These are phyloP conservation scores for Arrhopalites spinosus DNA, from an alignment of 2,888 invertebrate species.

Conservation along the genomic window DNA sequence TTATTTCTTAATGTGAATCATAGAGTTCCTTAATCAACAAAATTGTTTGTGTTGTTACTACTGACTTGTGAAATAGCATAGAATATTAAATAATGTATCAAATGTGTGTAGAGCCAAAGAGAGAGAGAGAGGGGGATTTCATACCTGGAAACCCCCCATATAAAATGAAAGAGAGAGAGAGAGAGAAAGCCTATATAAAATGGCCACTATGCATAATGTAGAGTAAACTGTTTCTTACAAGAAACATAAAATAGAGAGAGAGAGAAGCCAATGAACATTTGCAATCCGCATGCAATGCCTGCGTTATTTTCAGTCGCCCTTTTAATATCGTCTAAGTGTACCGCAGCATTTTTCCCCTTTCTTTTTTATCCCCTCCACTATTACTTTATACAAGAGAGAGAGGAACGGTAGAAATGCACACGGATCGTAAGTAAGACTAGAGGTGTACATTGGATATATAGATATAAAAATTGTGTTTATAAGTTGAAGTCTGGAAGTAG, in stretches of 20 bases:
- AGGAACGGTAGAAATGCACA: neutral
- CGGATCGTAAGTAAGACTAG: too few relatives aligned
- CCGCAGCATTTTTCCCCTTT: constrained; percentile 1
- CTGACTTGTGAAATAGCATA: constrained; percentile 4
- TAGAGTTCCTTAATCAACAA: constrained; percentile 30
- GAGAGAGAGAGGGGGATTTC: neutral
- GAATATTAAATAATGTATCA: constrained; percentile 12
- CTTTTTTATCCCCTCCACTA: constrained; percentile 9
- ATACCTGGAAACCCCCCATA: neutral
- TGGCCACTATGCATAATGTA: constrained; percentile 17
- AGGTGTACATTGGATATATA: too few relatives aligned
- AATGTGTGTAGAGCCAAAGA: neutral
- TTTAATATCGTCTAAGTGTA: constrained; percentile 30
- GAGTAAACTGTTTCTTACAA: neutral
- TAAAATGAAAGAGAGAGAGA: neutral
- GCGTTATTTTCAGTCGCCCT: constrained; percentile 24
- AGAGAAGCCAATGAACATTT: constrained; percentile 29
- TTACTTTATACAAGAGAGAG: neutral
- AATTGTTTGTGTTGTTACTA: constrained; percentile 28
- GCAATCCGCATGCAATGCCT: constrained; percentile 31
- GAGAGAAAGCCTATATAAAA: constrained; percentile 1
- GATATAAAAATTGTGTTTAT: too few relatives aligned
- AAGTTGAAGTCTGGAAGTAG: too few relatives aligned
- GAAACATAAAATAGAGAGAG: neutral
- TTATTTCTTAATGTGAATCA: constrained; percentile 30